phyloP scores from a whole-genome alignment of 2,888 invertebrate genomes.

The Drosophila melanosoma region DNA sequence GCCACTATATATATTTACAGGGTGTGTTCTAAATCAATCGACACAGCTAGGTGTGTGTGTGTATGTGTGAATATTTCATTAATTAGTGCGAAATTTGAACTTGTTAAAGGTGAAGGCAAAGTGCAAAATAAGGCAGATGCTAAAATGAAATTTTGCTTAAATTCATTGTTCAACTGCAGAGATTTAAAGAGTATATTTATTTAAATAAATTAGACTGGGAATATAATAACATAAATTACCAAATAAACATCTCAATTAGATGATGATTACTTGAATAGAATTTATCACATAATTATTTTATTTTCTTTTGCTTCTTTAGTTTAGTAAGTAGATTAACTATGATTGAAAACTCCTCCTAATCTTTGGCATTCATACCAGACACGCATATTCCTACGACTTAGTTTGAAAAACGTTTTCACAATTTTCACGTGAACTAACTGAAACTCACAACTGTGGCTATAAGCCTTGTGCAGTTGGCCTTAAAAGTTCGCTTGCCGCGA shows the following conservation, averaged over 20 bases:
- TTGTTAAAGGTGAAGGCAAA: neutral
- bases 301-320: neutral
- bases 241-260: neutral
- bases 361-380: too few relatives aligned
- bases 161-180: neutral
- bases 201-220: neutral
- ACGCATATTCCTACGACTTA: neutral
- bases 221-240: neutral
- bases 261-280: neutral
- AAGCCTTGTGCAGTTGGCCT: neutral
- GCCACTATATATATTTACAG: neutral
- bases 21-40: conserved; percentile 43
- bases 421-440: neutral
- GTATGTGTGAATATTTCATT: conserved; percentile 37
- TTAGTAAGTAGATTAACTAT: neutral
- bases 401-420: neutral
- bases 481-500: conserved; percentile 9
- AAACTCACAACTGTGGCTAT: neutral
- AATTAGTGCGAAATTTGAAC: conserved; percentile 40
- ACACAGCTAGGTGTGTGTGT: conserved; percentile 20
- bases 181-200: neutral
- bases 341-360: neutral
- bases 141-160: neutral
- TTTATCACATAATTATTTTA: neutral
- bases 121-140: neutral